These are phyloP conservation scores for Amazonetta brasiliensis DNA, from an alignment of 2,797 vertebrate species.

Conservation along the genomic window DNA sequence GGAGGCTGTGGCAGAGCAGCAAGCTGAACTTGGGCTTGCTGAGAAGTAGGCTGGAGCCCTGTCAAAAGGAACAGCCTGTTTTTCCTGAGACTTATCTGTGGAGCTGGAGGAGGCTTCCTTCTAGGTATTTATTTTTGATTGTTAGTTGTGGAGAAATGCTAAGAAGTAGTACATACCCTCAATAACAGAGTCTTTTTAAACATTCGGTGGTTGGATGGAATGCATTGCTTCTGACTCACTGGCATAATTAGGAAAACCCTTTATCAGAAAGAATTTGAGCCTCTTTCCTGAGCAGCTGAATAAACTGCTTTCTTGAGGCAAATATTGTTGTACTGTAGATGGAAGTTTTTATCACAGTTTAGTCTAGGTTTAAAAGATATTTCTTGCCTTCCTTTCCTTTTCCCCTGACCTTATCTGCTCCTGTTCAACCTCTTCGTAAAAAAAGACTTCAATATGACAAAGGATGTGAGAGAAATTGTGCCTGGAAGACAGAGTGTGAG, in stretches of 20 bases:
- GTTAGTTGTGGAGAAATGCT: neutral
- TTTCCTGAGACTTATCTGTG: neutral
- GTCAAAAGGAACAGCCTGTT: neutral
- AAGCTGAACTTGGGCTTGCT: neutral
- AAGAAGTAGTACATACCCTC: neutral
- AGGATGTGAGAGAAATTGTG: neutral
- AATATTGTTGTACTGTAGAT: conserved; percentile 9
- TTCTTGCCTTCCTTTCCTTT: conserved; percentile 39
- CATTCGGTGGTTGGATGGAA: neutral
- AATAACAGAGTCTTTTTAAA: neutral
- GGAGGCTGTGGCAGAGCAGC: neutral
- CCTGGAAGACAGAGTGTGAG: neutral
- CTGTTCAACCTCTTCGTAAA: neutral
- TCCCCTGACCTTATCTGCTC: neutral
- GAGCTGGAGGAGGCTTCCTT: neutral
- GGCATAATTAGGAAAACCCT: neutral
- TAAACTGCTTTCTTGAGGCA: conserved; percentile 46
- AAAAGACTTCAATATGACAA: neutral
- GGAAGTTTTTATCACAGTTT: neutral
- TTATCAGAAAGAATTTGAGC: neutral
- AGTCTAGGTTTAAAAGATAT: conserved; percentile 24
- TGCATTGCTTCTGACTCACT: neutral
- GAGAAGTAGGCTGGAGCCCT: neutral
- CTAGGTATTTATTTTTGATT: neutral
- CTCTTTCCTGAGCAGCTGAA: conserved; percentile 58